Evolutionary conservation across 2,113 vertebrate species (phyloP).

Genomic region (Cisticola juncidis): DNA sequence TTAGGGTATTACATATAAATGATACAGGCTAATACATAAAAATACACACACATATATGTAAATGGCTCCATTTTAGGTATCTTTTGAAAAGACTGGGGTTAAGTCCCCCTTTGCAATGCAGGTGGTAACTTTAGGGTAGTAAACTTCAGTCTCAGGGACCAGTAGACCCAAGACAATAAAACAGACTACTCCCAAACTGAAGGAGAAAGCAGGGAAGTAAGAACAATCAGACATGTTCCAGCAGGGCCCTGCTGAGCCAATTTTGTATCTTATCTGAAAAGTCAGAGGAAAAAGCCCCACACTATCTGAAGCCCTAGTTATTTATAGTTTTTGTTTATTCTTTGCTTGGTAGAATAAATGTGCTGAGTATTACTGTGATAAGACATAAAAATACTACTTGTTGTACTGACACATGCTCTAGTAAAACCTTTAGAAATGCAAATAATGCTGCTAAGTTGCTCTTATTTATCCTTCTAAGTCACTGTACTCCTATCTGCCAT

Average conservation of each 20-base stretch:
- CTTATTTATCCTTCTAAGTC: slow-evolving; percentile 22
- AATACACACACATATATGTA: not conserved
- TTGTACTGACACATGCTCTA: not conserved
- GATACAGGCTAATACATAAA: not conserved
- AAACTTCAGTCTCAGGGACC: not conserved
- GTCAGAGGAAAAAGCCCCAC: not conserved
- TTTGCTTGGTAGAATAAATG: slow-evolving; percentile 11
- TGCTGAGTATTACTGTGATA: slow-evolving; percentile 22
- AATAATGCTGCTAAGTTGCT: slow-evolving; percentile 1
- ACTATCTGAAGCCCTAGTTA: not conserved
- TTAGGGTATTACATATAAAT: not conserved
- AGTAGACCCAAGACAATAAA: not conserved
- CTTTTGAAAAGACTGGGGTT: not conserved
- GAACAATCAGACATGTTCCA: not conserved
- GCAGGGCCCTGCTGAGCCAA: not conserved
- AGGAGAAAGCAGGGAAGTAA: not conserved
- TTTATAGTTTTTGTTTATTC: slow-evolving; percentile 48
- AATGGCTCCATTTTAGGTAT: not conserved
- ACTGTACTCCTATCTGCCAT: not conserved
- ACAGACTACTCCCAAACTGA: not conserved
- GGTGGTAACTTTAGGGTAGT: not conserved
- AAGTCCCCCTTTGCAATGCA: not conserved
- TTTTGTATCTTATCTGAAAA: slow-evolving; percentile 31
- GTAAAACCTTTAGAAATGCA: slow-evolving; percentile 29
- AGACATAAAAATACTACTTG: slow-evolving; percentile 15